phyloP scores from a whole-genome alignment of 2,113 vertebrate genomes.

The Parotia lawesii region DNA sequence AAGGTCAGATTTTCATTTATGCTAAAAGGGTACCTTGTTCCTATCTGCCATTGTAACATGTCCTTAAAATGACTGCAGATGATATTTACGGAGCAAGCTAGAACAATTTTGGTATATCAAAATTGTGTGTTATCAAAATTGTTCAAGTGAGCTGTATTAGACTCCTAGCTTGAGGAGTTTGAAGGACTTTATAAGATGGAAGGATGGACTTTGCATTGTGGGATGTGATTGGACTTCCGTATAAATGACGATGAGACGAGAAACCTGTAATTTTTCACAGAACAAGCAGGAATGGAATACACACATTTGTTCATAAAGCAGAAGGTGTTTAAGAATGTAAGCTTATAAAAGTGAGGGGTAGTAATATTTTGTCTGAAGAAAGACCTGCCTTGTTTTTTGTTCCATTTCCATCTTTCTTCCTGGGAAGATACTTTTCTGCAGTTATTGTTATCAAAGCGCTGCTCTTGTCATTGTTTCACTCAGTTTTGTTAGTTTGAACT shows the following conservation, averaged over 20 bases:
- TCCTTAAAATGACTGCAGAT: background rate
- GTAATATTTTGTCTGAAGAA: background rate
- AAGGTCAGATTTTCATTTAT: background rate
- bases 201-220: background rate
- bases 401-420: background rate
- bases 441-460: background rate
- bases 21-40: background rate
- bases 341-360: background rate
- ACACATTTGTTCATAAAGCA: background rate
- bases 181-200: background rate
- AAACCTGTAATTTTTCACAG: background rate
- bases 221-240: background rate
- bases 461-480: background rate
- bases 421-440: background rate
- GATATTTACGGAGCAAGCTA: background rate
- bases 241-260: background rate
- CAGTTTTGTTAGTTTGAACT: background rate
- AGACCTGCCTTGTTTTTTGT: background rate
- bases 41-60: background rate
- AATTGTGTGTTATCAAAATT: background rate
- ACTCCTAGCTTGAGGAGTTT: background rate
- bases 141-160: background rate
- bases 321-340: background rate
- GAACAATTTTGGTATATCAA: background rate
- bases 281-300: background rate